Conservation (phyloP, 2,797 vertebrate species). For the Neosalanx taihuensis region DNA sequence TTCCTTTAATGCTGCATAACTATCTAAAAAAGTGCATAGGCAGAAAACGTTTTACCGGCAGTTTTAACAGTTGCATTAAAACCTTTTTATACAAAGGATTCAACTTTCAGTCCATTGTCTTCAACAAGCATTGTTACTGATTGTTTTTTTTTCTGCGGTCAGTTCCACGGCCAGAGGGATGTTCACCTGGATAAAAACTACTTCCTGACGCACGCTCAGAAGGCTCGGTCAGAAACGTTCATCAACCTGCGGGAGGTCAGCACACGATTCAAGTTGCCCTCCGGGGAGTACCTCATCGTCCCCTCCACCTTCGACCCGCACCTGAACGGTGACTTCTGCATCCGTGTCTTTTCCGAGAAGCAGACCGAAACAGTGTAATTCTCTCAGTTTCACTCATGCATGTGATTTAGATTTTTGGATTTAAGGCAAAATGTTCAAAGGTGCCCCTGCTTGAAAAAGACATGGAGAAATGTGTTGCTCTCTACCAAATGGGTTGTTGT, state of each 20-base stretch:
- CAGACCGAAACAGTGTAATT: slow-evolving; percentile 70
- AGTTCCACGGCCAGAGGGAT: slow-evolving; percentile 69
- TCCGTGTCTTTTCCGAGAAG: slow-evolving; percentile 87
- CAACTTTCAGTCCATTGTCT: too few species aligned
- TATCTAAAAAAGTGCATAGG: too few species aligned
- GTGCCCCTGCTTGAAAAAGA: background rate
- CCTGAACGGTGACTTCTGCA: slow-evolving; percentile 83
- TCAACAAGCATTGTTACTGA: background rate
- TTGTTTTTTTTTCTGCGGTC: slow-evolving; percentile 14
- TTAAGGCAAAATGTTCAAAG: background rate
- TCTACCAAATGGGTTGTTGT: too few species aligned
- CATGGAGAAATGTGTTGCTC: too few species aligned
- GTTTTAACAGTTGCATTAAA: too few species aligned
- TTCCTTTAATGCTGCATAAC: too few species aligned
- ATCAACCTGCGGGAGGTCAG: slow-evolving; percentile 83
- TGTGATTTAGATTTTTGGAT: background rate
- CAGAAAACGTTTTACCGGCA: too few species aligned
- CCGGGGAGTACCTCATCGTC: slow-evolving; percentile 56
- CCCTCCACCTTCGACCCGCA: slow-evolving; percentile 85
- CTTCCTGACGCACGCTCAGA: slow-evolving; percentile 74
- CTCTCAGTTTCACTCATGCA: background rate
- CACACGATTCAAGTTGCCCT: slow-evolving; percentile 55
- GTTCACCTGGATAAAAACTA: slow-evolving; percentile 76
- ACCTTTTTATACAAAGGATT: too few species aligned
- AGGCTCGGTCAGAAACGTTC: slow-evolving; percentile 71